These are phyloP conservation scores for Epinotia bilunana DNA, from an alignment of 2,888 invertebrate species.

Conservation along the genomic window DNA sequence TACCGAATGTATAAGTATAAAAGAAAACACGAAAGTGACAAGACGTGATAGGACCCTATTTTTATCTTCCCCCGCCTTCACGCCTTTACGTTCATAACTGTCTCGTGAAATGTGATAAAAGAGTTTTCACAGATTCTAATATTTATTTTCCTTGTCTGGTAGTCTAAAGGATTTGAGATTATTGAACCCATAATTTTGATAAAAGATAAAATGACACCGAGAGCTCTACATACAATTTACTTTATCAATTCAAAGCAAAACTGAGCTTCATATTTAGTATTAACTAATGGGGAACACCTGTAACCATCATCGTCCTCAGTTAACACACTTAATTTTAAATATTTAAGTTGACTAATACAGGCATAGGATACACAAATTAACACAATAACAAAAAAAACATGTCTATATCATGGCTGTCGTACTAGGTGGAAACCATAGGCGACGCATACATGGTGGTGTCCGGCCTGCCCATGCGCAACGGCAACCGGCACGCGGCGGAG, in stretches of 20 bases:
- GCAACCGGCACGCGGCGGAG: slow-evolving; percentile 95
- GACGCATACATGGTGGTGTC: slow-evolving; percentile 95
- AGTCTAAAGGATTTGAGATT: not conserved
- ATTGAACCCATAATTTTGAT: not conserved
- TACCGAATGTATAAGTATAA: not conserved
- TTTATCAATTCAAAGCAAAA: not conserved
- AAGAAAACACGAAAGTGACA: not conserved
- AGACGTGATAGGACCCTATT: not conserved
- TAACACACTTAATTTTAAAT: too few species aligned
- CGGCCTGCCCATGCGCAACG: slow-evolving; percentile 96
- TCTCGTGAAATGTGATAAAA: not conserved
- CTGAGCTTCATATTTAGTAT: too few species aligned
- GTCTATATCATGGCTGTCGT: slow-evolving; percentile 56
- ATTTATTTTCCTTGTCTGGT: not conserved
- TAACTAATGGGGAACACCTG: too few species aligned
- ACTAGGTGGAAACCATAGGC: slow-evolving; percentile 93
- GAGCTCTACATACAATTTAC: not conserved
- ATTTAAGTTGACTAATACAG: too few species aligned
- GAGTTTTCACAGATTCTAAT: not conserved
- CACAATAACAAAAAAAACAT: too few species aligned
- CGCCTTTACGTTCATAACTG: not conserved
- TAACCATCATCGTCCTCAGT: too few species aligned
- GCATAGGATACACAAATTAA: too few species aligned
- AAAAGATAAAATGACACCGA: not conserved
- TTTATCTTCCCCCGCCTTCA: not conserved